Percentiles rank a stretch among this genome's conserved stretches.
Conservation (phyloP, 2,888 invertebrate species). For the Pteria penguin region DNA sequence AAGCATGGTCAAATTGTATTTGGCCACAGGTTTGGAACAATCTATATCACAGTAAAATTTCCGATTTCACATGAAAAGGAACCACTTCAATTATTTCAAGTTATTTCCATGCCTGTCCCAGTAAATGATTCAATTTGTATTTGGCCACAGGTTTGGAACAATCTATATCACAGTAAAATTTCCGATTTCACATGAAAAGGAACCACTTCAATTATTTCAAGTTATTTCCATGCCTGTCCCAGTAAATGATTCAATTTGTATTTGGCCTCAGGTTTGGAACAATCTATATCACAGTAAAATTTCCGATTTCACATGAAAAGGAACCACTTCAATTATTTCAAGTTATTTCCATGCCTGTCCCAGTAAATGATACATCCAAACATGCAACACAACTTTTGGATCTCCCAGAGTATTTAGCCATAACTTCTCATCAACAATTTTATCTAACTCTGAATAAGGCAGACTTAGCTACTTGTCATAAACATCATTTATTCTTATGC, state of each 20-base stretch:
- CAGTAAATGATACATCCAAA: slow-evolving; percentile 34
- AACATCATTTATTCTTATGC: background rate
- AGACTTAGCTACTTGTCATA: slow-evolving; percentile 1
- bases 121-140: slow-evolving; percentile 23
- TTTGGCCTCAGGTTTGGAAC: background rate
- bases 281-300: background rate
- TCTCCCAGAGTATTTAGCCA: slow-evolving; percentile 26
- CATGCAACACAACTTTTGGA: slow-evolving; percentile 44
- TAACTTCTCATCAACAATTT: slow-evolving; percentile 31
- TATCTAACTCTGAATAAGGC: slow-evolving; percentile 15
- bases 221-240: slow-evolving; percentile 38
- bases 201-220: slow-evolving; percentile 26
- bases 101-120: slow-evolving; percentile 37
- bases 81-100: slow-evolving; percentile 23
- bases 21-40: background rate
- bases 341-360: slow-evolving; percentile 36
- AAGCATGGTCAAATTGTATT: slow-evolving; percentile 2
- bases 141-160: background rate
- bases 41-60: background rate
- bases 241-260: slow-evolving; percentile 23
- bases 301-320: slow-evolving; percentile 4
- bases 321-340: slow-evolving; percentile 24
- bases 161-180: background rate
- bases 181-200: slow-evolving; percentile 1
- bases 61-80: slow-evolving; percentile 7